phyloP scores from a whole-genome alignment of 2,797 vertebrate species.

The Telmatherina bonti region DNA sequence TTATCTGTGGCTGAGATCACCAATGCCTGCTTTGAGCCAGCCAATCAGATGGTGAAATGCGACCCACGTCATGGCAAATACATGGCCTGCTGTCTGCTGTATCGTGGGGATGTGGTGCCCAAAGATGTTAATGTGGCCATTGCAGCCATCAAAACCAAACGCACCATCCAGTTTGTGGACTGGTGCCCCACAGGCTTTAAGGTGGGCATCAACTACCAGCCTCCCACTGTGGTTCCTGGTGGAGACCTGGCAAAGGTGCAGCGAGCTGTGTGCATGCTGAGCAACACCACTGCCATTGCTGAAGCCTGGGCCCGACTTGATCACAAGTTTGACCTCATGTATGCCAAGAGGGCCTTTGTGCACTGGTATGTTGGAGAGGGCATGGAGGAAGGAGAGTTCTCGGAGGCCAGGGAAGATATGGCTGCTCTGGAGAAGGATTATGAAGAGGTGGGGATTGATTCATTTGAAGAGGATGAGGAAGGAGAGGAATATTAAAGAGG shows the following conservation, averaged over 20 bases:
- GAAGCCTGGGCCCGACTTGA: constrained; percentile 95
- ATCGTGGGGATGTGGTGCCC: constrained; percentile 91
- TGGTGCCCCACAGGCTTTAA: constrained; percentile 92
- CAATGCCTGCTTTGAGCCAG: constrained; percentile 89
- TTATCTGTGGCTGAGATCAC: constrained; percentile 91
- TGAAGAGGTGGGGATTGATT: constrained; percentile 38
- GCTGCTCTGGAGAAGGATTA: too few species aligned
- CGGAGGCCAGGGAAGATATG: constrained; percentile 68
- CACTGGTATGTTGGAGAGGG: constrained; percentile 90
- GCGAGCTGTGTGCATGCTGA: constrained; percentile 94
- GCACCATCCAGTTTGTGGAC: constrained; percentile 90
- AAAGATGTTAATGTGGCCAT: constrained; percentile 93
- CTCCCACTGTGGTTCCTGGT: constrained; percentile 91
- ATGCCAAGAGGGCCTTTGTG: constrained; percentile 95
- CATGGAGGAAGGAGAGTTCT: constrained; percentile 75
- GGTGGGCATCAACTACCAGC: too few species aligned
- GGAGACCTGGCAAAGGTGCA: constrained; percentile 93
- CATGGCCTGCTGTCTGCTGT: constrained; percentile 85
- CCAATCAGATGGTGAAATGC: constrained; percentile 95
- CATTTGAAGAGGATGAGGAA: constrained; percentile 66
- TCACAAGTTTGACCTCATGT: constrained; percentile 98
- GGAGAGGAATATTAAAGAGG: constrained; percentile 76
- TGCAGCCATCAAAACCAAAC: constrained; percentile 90
- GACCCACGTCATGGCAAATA: constrained; percentile 87
- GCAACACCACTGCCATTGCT: constrained; percentile 94